These are phyloP conservation scores for Amphimedon queenslandica DNA, from an alignment of 37 sponge, comb jelly and placozoan species.

Conservation along the genomic window DNA sequence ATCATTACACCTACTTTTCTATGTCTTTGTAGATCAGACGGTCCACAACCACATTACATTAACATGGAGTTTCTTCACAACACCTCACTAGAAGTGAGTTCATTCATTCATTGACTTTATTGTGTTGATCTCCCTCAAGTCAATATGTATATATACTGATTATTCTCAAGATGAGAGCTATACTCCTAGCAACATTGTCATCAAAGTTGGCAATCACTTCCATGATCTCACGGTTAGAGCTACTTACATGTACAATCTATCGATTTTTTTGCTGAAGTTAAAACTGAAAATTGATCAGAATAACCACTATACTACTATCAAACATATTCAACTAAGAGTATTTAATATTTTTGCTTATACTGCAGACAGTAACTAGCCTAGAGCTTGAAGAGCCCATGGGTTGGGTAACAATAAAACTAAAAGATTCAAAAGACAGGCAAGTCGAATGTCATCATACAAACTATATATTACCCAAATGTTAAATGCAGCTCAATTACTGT, in stretches of 20 bases:
- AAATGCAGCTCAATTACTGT: too few relatives aligned
- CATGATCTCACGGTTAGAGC: conserved; percentile 77
- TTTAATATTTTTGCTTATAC: too few relatives aligned
- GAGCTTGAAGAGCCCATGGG: conserved; percentile 88
- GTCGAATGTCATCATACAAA: too few relatives aligned
- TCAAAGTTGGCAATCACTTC: conserved; percentile 69
- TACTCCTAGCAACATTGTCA: conserved; percentile 87
- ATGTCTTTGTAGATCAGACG: conserved; percentile 81
- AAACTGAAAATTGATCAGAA: too few relatives aligned
- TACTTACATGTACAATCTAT: too few relatives aligned
- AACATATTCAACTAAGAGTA: too few relatives aligned
- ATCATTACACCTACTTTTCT: too few relatives aligned
- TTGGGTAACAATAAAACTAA: too few relatives aligned
- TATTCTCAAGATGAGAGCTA: conserved; percentile 94
- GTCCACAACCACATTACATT: conserved; percentile 89
- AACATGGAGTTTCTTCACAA: conserved; percentile 85
- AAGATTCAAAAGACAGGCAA: too few relatives aligned
- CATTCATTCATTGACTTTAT: background rate
- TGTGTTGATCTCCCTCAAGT: conserved; percentile 8
- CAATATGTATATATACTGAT: conserved; percentile 68
- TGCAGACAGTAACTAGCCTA: conserved; percentile 34
- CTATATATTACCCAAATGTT: too few relatives aligned
- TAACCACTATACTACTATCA: too few relatives aligned
- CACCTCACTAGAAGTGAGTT: conserved; percentile 55
- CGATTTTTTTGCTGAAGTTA: too few relatives aligned